Evolutionary conservation across 2,888 invertebrate genomes (phyloP).

Genomic region (Linnaemya tessellans): DNA sequence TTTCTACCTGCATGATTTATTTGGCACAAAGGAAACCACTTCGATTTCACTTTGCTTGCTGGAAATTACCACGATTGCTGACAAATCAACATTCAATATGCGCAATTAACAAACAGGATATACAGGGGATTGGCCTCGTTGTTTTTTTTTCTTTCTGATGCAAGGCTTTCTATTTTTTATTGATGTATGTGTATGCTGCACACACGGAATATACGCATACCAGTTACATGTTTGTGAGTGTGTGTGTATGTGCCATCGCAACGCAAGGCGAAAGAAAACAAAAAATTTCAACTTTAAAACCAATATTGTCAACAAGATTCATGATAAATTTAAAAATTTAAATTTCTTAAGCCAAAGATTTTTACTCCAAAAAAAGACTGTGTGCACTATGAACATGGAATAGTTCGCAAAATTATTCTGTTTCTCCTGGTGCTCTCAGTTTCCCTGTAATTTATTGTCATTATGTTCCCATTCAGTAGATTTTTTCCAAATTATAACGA

Average conservation of each 20-base stretch:
- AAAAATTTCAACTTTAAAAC: neutral
- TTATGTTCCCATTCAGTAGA: neutral
- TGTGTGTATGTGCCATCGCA: neutral
- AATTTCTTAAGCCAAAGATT: neutral
- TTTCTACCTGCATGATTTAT: conserved; percentile 21
- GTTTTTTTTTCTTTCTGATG: neutral
- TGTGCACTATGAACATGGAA: neutral
- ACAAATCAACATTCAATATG: conserved; percentile 56
- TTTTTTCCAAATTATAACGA: neutral
- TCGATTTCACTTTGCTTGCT: conserved; percentile 7
- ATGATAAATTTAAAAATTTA: neutral
- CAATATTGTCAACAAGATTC: neutral
- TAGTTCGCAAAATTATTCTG: neutral
- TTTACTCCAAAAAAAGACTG: neutral
- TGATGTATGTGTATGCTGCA: neutral
- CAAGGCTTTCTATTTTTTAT: conserved; percentile 22
- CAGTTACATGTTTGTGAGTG: neutral
- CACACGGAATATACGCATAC: neutral
- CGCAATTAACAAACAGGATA: conserved; percentile 48
- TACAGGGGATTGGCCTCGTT: conserved; percentile 32
- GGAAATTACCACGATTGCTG: conserved; percentile 40
- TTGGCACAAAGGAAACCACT: conserved; percentile 18
- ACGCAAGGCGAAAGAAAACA: neutral
- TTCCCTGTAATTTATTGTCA: neutral
- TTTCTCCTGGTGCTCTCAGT: neutral